Evolutionary conservation across 2,797 vertebrate species (phyloP), one percentile per base, ranked within the genome.

Genomic region (Chaenodraco wilsoni): DNA sequence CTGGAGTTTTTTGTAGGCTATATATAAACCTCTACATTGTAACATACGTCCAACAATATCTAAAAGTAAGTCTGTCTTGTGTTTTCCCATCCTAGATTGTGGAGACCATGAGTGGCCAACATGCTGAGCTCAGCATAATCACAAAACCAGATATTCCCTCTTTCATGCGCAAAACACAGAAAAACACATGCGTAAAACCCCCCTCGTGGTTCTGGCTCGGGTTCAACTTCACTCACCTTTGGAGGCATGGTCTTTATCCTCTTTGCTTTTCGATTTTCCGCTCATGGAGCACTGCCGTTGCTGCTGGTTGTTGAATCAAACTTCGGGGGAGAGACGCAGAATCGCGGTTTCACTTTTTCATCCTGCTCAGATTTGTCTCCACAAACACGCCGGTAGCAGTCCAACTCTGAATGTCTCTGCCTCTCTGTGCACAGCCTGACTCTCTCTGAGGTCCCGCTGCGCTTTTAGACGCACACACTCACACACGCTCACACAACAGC

Each of bases 231-330:
- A 73, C 95, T 96, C 93, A 97, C 96, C 96, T 95, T 96, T 97
- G 88, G 93, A 92, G 91, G 94, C 96, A 97, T 96, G 83, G 14
- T 92, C 96, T 92, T 96, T 97, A 69, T 97, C 96, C 90, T 97
- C 97, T 93, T 95, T 97, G 83, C 94, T 87, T 92, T 95, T 96
- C 88, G 95, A 92, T 95, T 96, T 98, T 89, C 96, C 96, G 90
- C 96, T 98, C 97, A 98, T 98, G 96, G 95, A 95, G 94, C 95
- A 91, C 84, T 33, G 48, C 58, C 44, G 58, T 46, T 41, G 60
- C 72, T 61, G 72, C 60, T 69, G 50, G 23, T 62, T 19, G 67
- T 49, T 62, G 65, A 56, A 62, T 80, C 57, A 87, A 89, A 90
- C 73, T 90, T 92, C 50, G 64, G 67, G 54, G 43, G 51, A 73